Base-by-base conservation (phyloP, 2,113 vertebrate species). In the Bos javanicus region DNA sequence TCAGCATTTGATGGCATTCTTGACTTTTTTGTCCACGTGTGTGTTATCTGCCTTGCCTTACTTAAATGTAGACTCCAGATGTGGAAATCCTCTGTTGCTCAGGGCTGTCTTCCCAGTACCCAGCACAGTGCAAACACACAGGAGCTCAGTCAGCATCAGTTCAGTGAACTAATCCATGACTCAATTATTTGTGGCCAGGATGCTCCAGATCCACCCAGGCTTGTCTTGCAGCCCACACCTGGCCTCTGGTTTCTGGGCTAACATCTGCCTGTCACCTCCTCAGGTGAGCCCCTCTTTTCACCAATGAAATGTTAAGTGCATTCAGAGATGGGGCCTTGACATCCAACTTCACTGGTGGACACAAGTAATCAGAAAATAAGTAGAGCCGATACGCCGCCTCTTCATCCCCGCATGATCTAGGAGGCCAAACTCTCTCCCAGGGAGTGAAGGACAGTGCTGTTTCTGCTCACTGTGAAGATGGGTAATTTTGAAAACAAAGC, bases 371-470 rank as follows among this genome's bases (percentile, higher is more conserved):
- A 67, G n/a, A 28, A 76, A 43, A 26, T 19, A 43, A 10, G 43
- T 2, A 4, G 48, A 2, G 10, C 25, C 81, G 7, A 67, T 19
- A 36, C 2, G 2, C 52, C 10, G 0, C 3, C 3, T 48, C 14
- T 9, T 26, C 9, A 8, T 16, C 50, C 26, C 3, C 30, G 0
- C 11, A 2, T 54, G 14, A 17, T 11, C 39, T 64, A 76, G 30
- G 28, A 52, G 17, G 14, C n/a, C 76, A 64, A 78, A 13, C 12
- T 60, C 10, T 60, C 39, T 23, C 67, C 19, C 64, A 62, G 9
- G 26, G 33, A 23, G 1, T 80, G 10, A 87, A 67, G 6, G 10
- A 26, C 9, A 95, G 30, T 3, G 0, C 17, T 0, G 1, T 46
- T 2, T 43, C 57, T 74, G 7, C 17, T 52, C 39, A 52, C 4